A percentile compares a stretch with the other conserved stretches of the same genome.
These are phyloP conservation scores for Pteronura brasiliensis DNA, from an alignment of 2,113 vertebrate genomes.

Conservation along the genomic window DNA sequence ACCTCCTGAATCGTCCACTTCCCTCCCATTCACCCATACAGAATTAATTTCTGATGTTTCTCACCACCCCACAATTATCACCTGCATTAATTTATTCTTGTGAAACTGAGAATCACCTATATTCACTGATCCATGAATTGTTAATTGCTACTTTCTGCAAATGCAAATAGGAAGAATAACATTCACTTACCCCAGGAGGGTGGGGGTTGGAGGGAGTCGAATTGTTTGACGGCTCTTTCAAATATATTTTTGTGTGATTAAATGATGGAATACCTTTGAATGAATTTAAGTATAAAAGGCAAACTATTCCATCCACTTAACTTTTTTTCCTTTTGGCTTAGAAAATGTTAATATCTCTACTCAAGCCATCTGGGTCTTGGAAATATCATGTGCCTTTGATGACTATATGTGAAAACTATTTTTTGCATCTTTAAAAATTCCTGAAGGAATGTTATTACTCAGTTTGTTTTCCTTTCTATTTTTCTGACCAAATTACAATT, in stretches of 20 bases:
- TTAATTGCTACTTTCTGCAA: not conserved
- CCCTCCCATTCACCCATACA: not conserved
- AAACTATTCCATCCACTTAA: not conserved
- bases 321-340: conserved; percentile 23
- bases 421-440: conserved; percentile 41
- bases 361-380: conserved; percentile 7
- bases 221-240: conserved; percentile 9
- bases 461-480: conserved; percentile 34
- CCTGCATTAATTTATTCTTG: not conserved
- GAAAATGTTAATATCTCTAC: conserved; percentile 31
- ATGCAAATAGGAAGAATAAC: not conserved
- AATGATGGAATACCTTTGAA: not conserved
- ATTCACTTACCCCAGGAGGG: not conserved
- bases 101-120: not conserved
- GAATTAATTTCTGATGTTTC: not conserved
- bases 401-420: conserved; percentile 34
- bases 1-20: not conserved
- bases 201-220: not conserved
- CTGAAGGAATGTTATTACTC: not conserved
- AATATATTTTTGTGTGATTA: not conserved
- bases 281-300: not conserved
- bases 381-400: not conserved
- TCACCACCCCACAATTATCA: not conserved
- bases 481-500: not conserved
- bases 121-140: not conserved